A percentile compares a stretch with the other conserved stretches of the same genome.
phyloP scores from a whole-genome alignment of 64 coral and sea anemone genomes.

The Porites lutea region DNA sequence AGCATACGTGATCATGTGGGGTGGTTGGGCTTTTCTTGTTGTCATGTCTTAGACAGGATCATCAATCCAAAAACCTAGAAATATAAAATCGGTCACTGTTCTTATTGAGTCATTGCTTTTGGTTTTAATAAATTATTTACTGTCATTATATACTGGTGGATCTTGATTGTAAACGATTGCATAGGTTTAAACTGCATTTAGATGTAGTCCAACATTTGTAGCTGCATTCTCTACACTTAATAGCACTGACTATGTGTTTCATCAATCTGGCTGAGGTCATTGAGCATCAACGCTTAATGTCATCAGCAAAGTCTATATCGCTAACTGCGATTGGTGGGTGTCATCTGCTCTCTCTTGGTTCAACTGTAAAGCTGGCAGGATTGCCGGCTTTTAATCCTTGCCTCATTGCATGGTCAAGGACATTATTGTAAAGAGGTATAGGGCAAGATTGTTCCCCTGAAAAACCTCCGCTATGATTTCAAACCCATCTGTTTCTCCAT shows the following conservation, averaged over 20 bases:
- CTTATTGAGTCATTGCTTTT: too few species aligned
- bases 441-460: neutral
- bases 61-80: too few species aligned
- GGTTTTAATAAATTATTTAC: too few species aligned
- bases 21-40: too few species aligned
- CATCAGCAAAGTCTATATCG: constrained; percentile 7
- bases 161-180: too few species aligned
- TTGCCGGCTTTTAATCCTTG: neutral
- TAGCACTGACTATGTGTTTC: neutral
- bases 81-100: too few species aligned
- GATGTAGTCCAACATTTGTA: too few species aligned
- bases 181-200: too few species aligned
- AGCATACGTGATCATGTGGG: too few species aligned
- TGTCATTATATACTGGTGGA: too few species aligned
- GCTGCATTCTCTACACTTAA: too few species aligned
- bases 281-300: neutral
- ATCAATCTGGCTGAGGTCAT: neutral
- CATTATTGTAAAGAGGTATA: neutral
- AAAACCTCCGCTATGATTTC: neutral
- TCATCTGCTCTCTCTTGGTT: neutral
- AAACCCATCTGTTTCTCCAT: constrained; percentile 13
- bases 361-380: neutral
- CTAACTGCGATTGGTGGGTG: neutral
- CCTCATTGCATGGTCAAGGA: neutral
- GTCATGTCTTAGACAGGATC: too few species aligned